phyloP scores from a whole-genome alignment of 2,113 vertebrate species.

The Tachysurus vachellii region DNA sequence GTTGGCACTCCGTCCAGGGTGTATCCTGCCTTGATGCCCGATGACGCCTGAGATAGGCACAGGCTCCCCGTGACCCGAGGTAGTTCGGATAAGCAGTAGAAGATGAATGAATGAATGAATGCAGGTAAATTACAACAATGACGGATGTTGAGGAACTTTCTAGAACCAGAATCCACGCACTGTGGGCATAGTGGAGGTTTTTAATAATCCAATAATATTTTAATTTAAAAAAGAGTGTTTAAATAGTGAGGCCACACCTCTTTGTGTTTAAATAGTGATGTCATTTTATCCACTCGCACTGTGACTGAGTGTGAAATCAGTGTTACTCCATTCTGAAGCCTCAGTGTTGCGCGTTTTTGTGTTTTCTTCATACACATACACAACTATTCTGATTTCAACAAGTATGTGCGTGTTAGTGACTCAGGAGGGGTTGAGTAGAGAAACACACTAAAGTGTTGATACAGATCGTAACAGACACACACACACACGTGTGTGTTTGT shows the following conservation, averaged over 20 bases:
- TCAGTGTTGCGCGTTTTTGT: neutral
- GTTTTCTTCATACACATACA: neutral
- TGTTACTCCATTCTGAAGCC: neutral
- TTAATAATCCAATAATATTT: neutral
- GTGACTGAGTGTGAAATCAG: neutral
- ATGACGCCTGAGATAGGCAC: too few species aligned
- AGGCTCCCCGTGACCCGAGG: too few species aligned
- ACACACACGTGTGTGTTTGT: too few species aligned
- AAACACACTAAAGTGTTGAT: neutral
- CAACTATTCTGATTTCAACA: neutral
- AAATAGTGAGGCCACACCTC: neutral
- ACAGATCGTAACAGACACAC: neutral
- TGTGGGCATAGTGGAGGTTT: neutral
- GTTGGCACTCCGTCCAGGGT: too few species aligned
- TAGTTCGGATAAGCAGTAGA: too few species aligned
- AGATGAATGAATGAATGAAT: too few species aligned
- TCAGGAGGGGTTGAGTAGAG: neutral
- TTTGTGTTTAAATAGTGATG: neutral
- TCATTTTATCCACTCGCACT: too few species aligned
- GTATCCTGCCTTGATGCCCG: too few species aligned
- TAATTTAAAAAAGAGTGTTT: neutral
- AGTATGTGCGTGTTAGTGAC: neutral
- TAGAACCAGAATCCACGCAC: neutral
- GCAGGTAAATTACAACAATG: too few species aligned
- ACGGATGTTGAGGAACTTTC: neutral